Conservation (phyloP, 2,888 invertebrate genomes). For the Micropterix aruncella region DNA sequence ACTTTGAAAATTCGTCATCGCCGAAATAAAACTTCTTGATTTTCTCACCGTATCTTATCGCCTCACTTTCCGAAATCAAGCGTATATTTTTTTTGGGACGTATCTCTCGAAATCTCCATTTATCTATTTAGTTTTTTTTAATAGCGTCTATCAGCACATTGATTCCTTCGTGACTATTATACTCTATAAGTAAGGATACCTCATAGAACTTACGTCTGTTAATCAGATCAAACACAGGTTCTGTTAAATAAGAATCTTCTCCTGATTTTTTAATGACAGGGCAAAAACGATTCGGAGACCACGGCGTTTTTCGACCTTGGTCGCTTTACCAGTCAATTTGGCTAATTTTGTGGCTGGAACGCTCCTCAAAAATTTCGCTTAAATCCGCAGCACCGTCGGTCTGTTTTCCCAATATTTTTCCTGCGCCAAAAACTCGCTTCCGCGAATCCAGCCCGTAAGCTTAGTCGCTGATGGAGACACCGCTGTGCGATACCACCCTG, state of each 20-base stretch:
- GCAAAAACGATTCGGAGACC: constrained; percentile 21
- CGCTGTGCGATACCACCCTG: constrained; percentile 27
- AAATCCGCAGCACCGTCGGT: constrained; percentile 19
- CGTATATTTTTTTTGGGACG: constrained; percentile 19
- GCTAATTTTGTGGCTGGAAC: constrained; percentile 18
- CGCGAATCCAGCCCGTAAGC: constrained; percentile 9
- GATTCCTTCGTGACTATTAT: constrained; percentile 23
- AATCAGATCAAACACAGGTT: constrained; percentile 18
- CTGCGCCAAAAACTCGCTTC: constrained; percentile 21
- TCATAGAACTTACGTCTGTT: constrained; percentile 17
- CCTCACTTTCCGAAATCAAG: constrained; percentile 15
- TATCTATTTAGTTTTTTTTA: constrained; percentile 16
- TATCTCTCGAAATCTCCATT: constrained; percentile 19
- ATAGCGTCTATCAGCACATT: constrained; percentile 15
- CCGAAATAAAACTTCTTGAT: constrained; percentile 20
- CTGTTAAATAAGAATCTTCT: constrained; percentile 19
- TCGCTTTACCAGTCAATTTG: constrained; percentile 17
- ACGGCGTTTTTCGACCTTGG: constrained; percentile 19
- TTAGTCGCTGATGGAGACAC: constrained; percentile 22
- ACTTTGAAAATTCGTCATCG: constrained; percentile 15
- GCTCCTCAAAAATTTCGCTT: constrained; percentile 18
- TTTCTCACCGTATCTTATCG: constrained; percentile 18
- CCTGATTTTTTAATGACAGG: constrained; percentile 22
- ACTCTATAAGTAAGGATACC: constrained; percentile 22
- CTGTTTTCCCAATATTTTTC: constrained; percentile 21